Conservation (phyloP, 2,888 invertebrate species). For the Cistogaster globosa region DNA sequence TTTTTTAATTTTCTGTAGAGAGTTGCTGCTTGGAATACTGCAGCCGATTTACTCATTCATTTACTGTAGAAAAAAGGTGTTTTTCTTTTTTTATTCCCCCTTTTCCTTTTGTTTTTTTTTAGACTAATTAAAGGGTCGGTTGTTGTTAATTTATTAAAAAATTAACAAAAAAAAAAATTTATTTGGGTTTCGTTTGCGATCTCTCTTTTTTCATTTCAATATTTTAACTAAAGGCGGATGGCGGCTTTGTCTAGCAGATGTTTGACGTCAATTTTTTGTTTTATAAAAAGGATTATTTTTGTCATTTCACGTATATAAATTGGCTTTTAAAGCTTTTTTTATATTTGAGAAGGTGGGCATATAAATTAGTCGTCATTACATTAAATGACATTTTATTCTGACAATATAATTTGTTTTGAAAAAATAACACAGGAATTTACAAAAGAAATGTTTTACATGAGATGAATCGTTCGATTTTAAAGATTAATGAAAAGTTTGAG, state of each 20-base stretch:
- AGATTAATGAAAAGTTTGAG: too few relatives aligned
- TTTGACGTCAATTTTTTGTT: conserved; percentile 64
- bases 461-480: conserved; percentile 48
- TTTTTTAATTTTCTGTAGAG: conserved; percentile 47
- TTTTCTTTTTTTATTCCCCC: conserved; percentile 20
- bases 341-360: conserved; percentile 64
- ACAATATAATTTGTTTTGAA: conserved; percentile 64
- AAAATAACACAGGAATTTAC: too few relatives aligned
- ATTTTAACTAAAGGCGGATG: conserved; percentile 5
- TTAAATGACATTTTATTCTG: conserved; percentile 56
- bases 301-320: conserved; percentile 64
- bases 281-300: conserved; percentile 69
- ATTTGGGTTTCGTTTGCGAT: conserved; percentile 35
- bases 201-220: conserved; percentile 6
- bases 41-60: background rate
- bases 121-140: conserved; percentile 60
- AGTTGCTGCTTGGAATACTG: conserved; percentile 14
- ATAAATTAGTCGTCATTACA: conserved; percentile 68
- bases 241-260: conserved; percentile 58
- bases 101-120: conserved; percentile 17
- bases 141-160: conserved; percentile 64
- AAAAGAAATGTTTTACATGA: conserved; percentile 31
- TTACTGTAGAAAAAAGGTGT: conserved; percentile 42
- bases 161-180: conserved; percentile 29
- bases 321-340: conserved; percentile 66